A percentile compares a stretch with the other conserved stretches of the same genome.
Evolutionary conservation across 2,888 invertebrate genomes (phyloP).

Genomic region (Melitaea athalia): DNA sequence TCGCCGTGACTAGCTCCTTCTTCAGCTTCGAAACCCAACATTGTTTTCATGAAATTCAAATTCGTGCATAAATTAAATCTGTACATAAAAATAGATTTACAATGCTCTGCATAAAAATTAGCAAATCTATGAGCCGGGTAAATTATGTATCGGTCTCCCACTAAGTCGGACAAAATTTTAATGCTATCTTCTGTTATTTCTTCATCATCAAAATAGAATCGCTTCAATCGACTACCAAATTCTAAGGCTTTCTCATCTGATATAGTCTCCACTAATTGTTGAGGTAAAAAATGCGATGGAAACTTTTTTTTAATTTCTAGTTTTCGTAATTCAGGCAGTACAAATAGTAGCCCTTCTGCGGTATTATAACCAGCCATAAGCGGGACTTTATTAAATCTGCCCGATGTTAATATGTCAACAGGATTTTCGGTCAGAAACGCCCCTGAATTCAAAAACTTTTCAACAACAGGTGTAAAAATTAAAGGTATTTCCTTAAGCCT

Average conservation of each 20-base stretch:
- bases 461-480: slow-evolving; percentile 53
- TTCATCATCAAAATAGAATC: slow-evolving; percentile 42
- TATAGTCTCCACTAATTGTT: slow-evolving; percentile 45
- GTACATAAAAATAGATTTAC: slow-evolving; percentile 45
- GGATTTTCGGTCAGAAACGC: slow-evolving; percentile 50
- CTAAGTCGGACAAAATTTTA: slow-evolving; percentile 34
- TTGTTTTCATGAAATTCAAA: slow-evolving; percentile 46
- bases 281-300: slow-evolving; percentile 46
- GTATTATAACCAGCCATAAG: slow-evolving; percentile 52
- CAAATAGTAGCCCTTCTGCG: slow-evolving; percentile 47
- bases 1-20: slow-evolving; percentile 67
- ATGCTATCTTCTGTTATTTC: slow-evolving; percentile 40
- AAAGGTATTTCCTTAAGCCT: slow-evolving; percentile 47
- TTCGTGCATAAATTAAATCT: slow-evolving; percentile 48
- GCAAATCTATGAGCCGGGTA: slow-evolving; percentile 45
- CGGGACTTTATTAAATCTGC: slow-evolving; percentile 47
- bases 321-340: slow-evolving; percentile 41
- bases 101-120: slow-evolving; percentile 37
- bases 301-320: slow-evolving; percentile 45
- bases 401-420: slow-evolving; percentile 43
- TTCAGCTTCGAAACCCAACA: slow-evolving; percentile 29
- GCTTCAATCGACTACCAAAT: slow-evolving; percentile 44
- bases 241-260: slow-evolving; percentile 38
- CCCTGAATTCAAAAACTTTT: slow-evolving; percentile 48
- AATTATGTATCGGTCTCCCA: slow-evolving; percentile 42